phyloP scores from a whole-genome alignment of 1,140 invertebrate species.

The Carposina sasakii region DNA sequence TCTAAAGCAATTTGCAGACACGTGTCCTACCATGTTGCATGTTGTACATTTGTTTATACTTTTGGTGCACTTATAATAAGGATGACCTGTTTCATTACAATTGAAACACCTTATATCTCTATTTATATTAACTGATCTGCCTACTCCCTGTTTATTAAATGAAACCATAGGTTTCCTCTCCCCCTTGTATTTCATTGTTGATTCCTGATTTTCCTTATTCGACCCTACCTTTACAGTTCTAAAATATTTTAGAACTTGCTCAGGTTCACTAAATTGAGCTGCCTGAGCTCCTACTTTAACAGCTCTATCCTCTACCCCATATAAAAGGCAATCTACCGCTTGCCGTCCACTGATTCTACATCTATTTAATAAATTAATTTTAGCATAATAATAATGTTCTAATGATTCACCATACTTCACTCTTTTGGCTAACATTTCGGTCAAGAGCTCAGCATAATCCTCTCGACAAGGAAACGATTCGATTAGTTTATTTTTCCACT shows the following conservation, averaged over 20 bases:
- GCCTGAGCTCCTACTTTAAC: conserved; percentile 27
- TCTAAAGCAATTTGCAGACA: conserved; percentile 13
- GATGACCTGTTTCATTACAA: conserved; percentile 27
- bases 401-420: conserved; percentile 24
- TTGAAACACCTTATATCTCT: conserved; percentile 23
- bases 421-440: conserved; percentile 22
- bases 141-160: not conserved
- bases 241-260: conserved; percentile 27
- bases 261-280: conserved; percentile 20
- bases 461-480: conserved; percentile 26
- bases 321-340: conserved; percentile 29
- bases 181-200: not conserved
- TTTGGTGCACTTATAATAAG: conserved; percentile 27
- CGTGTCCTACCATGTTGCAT: conserved; percentile 23
- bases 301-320: conserved; percentile 28
- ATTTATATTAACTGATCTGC: not conserved
- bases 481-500: conserved; percentile 30
- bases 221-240: conserved; percentile 11
- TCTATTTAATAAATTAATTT: conserved; percentile 28
- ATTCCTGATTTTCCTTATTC: not conserved
- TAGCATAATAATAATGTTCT: conserved; percentile 31
- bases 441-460: conserved; percentile 24
- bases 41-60: conserved; percentile 15
- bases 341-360: conserved; percentile 21
- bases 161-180: conserved; percentile 3